phyloP scores from a whole-genome alignment of 2,888 invertebrate genomes.

The Caradrina kadenii region DNA sequence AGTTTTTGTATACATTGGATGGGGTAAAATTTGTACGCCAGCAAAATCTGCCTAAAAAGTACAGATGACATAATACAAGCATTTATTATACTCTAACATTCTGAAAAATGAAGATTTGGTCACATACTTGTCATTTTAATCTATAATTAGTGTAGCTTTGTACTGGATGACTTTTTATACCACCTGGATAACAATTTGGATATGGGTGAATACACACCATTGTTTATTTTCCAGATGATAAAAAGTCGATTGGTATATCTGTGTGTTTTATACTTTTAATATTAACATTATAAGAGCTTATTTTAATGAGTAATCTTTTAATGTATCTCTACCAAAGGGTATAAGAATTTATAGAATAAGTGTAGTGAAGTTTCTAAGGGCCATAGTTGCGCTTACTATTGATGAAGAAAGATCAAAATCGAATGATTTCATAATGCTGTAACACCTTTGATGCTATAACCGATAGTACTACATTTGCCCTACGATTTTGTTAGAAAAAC shows the following conservation, averaged over 20 bases:
- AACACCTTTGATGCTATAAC: background rate
- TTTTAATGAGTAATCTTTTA: slow-evolving; percentile 26
- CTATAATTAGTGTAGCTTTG: slow-evolving; percentile 24
- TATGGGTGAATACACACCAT: background rate
- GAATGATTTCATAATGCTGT: background rate
- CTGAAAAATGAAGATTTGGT: slow-evolving; percentile 25
- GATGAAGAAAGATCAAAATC: slow-evolving; percentile 2
- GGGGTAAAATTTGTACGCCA: slow-evolving; percentile 79
- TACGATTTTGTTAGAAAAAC: background rate
- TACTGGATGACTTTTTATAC: background rate
- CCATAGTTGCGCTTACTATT: background rate
- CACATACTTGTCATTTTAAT: slow-evolving; percentile 24
- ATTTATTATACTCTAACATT: slow-evolving; percentile 38
- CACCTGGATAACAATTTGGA: background rate
- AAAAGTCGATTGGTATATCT: background rate
- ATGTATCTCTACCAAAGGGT: slow-evolving; percentile 44
- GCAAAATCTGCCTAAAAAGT: slow-evolving; percentile 57
- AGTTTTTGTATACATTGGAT: slow-evolving; percentile 85
- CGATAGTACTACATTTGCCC: too few relatives aligned
- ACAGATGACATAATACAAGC: background rate
- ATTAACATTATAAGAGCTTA: slow-evolving; percentile 38
- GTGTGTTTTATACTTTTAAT: slow-evolving; percentile 36
- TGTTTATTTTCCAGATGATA: background rate
- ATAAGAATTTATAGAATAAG: slow-evolving; percentile 42
- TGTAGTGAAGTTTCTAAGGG: slow-evolving; percentile 10